These are phyloP conservation scores for Rhinoraja longicauda DNA, from an alignment of 2,797 vertebrate genomes.

Conservation along the genomic window DNA sequence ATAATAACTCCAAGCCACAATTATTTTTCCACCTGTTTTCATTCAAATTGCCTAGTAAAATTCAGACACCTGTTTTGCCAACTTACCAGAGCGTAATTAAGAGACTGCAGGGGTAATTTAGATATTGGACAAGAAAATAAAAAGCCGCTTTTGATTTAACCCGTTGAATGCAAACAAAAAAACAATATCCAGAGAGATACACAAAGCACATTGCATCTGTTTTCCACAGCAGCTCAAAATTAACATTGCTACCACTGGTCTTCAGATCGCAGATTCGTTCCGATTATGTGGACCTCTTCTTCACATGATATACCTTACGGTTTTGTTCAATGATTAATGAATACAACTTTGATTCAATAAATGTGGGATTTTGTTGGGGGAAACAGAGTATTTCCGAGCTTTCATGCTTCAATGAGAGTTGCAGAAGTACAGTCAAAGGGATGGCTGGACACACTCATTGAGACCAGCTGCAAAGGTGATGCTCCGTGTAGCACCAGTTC, in stretches of 20 bases:
- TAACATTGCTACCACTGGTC: background rate
- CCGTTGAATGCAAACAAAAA: background rate
- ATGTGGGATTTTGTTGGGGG: background rate
- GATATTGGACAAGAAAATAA: background rate
- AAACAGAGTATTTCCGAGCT: background rate
- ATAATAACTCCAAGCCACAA: background rate
- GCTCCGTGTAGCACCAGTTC: background rate
- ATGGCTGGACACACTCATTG: background rate
- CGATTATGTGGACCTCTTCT: background rate
- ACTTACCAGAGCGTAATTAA: background rate
- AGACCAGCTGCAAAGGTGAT: background rate
- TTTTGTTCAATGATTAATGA: background rate
- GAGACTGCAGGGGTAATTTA: background rate
- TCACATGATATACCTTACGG: background rate
- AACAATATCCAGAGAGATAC: background rate
- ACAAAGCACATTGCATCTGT: background rate
- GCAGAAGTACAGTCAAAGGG: background rate
- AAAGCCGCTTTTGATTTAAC: background rate
- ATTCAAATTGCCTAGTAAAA: background rate
- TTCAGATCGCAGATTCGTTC: background rate
- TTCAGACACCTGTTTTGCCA: background rate
- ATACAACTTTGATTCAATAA: background rate
- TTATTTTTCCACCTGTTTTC: constrained; percentile 17
- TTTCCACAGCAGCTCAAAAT: background rate
- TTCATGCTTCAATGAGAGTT: background rate